phyloP scores from a whole-genome alignment of 1,140 invertebrate genomes.

The Pemphigus obesinymphae region DNA sequence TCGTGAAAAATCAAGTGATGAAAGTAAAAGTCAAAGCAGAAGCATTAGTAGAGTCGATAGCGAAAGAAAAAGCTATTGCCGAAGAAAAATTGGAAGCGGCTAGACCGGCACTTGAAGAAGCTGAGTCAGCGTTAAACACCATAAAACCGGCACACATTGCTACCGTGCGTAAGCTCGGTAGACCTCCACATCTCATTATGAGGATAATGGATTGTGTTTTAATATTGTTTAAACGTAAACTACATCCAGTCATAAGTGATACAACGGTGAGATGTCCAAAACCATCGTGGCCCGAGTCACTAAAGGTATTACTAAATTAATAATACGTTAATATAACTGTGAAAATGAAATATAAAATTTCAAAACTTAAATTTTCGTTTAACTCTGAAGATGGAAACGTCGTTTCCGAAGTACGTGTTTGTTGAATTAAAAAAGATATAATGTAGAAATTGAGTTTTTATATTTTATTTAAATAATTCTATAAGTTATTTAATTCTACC shows the following conservation, averaged over 20 bases:
- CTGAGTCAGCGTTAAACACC: conserved; percentile 90
- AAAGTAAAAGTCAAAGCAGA: conserved; percentile 94
- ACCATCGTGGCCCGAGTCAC: conserved; percentile 90
- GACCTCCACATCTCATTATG: conserved; percentile 95
- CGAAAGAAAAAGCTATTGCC: conserved; percentile 83
- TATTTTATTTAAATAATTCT: too few relatives aligned
- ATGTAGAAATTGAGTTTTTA: too few relatives aligned
- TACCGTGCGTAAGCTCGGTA: conserved; percentile 86
- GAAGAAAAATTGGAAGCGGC: conserved; percentile 87
- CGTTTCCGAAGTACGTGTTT: too few relatives aligned
- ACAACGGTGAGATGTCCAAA: conserved; percentile 77
- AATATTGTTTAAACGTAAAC: conserved; percentile 83
- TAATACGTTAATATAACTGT: too few relatives aligned
- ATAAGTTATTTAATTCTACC: too few relatives aligned
- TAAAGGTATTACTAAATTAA: too few relatives aligned
- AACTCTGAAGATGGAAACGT: too few relatives aligned
- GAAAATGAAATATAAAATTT: too few relatives aligned
- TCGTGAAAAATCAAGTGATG: conserved; percentile 79
- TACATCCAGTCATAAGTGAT: conserved; percentile 76
- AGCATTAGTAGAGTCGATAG: conserved; percentile 81
- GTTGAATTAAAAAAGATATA: too few relatives aligned
- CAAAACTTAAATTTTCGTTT: too few relatives aligned
- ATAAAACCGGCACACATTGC: conserved; percentile 96
- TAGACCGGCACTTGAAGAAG: conserved; percentile 86
- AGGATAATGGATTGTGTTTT: conserved; percentile 96